These are phyloP conservation scores for Stegostoma tigrinum DNA, from an alignment of 2,113 vertebrate species.

Conservation along the genomic window DNA sequence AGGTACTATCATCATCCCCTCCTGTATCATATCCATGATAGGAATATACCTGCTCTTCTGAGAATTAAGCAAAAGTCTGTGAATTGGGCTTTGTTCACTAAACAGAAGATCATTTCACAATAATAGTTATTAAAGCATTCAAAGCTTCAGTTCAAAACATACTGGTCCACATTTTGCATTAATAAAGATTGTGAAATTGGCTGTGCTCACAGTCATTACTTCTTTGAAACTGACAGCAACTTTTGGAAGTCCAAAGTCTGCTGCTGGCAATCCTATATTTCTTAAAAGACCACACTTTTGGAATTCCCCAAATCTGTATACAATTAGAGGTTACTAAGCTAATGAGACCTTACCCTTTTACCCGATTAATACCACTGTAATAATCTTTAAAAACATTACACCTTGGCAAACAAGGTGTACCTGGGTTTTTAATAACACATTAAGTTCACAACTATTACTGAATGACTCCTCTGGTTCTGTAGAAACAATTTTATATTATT, in stretches of 20 bases:
- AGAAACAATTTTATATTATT: neutral
- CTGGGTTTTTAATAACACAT: neutral
- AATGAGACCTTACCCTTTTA: neutral
- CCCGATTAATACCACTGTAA: neutral
- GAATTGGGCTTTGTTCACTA: neutral
- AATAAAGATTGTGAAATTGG: no score
- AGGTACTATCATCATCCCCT: slow-evolving; percentile 50
- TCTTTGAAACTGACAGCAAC: no score
- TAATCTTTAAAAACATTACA: neutral
- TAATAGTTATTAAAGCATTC: neutral
- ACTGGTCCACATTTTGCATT: no score
- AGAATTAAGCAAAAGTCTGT: slow-evolving; percentile 39
- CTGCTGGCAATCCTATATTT: no score
- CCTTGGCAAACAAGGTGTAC: neutral
- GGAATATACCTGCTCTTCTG: slow-evolving; percentile 49
- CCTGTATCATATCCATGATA: slow-evolving; percentile 45
- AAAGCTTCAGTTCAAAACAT: neutral
- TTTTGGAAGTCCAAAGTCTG: no score
- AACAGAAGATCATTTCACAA: neutral
- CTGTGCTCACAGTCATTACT: no score
- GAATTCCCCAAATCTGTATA: no score
- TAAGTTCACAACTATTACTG: neutral
- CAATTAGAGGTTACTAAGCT: no score
- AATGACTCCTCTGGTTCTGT: neutral
- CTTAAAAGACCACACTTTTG: no score